Percentiles rank a stretch among this genome's conserved stretches.
Conservation (phyloP, 2,888 invertebrate species). For the Lepidocyrtoides sp. region DNA sequence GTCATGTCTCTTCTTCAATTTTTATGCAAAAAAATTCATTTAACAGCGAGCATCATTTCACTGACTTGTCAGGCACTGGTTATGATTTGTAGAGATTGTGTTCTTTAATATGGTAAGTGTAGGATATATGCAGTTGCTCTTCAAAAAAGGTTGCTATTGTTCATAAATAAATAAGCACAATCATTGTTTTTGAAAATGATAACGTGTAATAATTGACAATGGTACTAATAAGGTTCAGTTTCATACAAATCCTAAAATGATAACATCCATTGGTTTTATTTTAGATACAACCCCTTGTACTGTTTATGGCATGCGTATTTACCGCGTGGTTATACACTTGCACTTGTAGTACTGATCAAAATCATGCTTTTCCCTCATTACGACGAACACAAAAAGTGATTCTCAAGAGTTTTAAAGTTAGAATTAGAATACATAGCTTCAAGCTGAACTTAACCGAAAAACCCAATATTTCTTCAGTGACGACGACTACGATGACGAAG, state of each 20-base stretch:
- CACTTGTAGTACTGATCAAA: not conserved
- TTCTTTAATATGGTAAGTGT: not conserved
- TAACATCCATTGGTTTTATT: not conserved
- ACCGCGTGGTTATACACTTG: not conserved
- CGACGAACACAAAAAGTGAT: constrained; percentile 53
- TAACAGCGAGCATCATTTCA: too few species aligned
- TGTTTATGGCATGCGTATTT: not conserved
- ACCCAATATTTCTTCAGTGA: constrained; percentile 60
- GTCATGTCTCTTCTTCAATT: too few species aligned
- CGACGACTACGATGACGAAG: not conserved
- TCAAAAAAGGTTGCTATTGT: not conserved
- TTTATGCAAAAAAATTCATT: too few species aligned
- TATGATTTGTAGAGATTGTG: too few species aligned
- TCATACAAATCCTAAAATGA: constrained; percentile 43
- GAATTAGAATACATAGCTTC: constrained; percentile 59
- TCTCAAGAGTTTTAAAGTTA: constrained; percentile 73
- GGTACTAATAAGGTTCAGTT: constrained; percentile 52
- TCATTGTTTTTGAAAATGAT: constrained; percentile 34
- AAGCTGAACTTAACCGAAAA: constrained; percentile 38
- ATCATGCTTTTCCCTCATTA: constrained; percentile 47
- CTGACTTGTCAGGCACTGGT: too few species aligned
- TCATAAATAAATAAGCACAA: constrained; percentile 1
- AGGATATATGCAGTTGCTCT: not conserved
- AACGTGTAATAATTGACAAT: constrained; percentile 1
- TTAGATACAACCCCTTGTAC: not conserved